Evolutionary conservation across 2,113 vertebrate species (phyloP), one percentile per base, ranked within the genome.

Genomic region (Panurus biarmicus): DNA sequence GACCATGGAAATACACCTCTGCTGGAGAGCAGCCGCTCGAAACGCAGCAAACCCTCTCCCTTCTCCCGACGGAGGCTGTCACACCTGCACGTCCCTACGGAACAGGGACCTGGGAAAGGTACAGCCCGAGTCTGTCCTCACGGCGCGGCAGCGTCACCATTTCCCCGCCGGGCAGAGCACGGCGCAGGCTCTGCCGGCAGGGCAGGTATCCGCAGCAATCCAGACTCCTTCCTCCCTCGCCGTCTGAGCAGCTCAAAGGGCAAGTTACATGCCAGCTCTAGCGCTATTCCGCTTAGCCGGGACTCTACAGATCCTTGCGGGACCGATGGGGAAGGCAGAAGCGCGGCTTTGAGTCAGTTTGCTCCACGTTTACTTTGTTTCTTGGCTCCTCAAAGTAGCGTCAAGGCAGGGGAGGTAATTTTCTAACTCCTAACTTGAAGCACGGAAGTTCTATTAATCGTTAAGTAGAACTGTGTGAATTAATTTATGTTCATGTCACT

Each of bases 21-120:
- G n/a, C 19, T 1, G 0, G 6, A 45, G 31, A 74, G 35, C n/a
- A 31, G 36, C 10, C 2, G 0, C 36, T 20, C 1, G 0, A 35
- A 58, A 54, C 0, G 0, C 16, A 56, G 62, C 36, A 17, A 54
- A 29, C 1, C 22, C 24, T 19, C 17, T n/a, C n/a, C n/a, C n/a
- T 56, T 4, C 12, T 2, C 42, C 25, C 13, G 51, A 16, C 42
- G 40, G 45, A 57, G 35, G 29, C 8, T 66, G 44, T 24, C 56
- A 33, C 31, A 10, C 38, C 51, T 42, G 60, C 61, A 10, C 1
- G 3, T 57, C 74, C 12, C 70, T 19, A 11, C 3, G 9, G 36
- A 73, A n/a, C 36, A 29, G 40, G 3, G 57, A 48, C 22, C 5
- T 29, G 51, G 73, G 28, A 54, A 15, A 57, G 38, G 36, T 6